phyloP scores from a whole-genome alignment of 2,113 vertebrate species.

The Beaufortia kweichowensis region DNA sequence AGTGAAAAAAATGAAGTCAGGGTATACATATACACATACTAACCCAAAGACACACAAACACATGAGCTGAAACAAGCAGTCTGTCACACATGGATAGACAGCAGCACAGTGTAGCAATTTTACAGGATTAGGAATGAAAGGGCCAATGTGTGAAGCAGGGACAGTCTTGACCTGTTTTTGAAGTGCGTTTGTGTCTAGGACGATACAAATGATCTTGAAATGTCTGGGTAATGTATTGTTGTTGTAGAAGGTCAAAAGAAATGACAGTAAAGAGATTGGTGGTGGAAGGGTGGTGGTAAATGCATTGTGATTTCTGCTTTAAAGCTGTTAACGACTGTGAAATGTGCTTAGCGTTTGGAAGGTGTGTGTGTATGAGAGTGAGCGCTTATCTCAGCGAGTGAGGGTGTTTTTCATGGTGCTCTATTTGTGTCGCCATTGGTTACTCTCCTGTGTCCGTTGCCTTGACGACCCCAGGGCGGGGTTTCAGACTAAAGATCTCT shows the following conservation, averaged over 20 bases:
- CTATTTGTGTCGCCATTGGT: constrained; percentile 42
- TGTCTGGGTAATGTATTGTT: constrained; percentile 9
- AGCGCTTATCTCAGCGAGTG: neutral
- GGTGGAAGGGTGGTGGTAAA: neutral
- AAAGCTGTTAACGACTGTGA: constrained; percentile 32
- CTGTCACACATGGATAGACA: constrained; percentile 9
- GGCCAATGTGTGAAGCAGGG: constrained; percentile 1
- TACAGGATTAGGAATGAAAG: constrained; percentile 23
- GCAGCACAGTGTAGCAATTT: constrained; percentile 13
- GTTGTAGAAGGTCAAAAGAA: neutral
- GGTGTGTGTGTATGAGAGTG: constrained; percentile 17
- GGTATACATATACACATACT: neutral
- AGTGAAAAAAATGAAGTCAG: neutral
- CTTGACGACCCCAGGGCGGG: constrained; percentile 41
- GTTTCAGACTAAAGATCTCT: constrained; percentile 22
- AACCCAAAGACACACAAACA: constrained; percentile 11
- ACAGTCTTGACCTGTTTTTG: constrained; percentile 21
- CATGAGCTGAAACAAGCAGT: constrained; percentile 13
- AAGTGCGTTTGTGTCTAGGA: neutral
- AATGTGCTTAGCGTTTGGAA: constrained; percentile 35
- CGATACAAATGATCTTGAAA: neutral
- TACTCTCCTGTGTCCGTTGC: constrained; percentile 48
- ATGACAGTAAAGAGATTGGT: neutral
- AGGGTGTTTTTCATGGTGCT: constrained; percentile 39
- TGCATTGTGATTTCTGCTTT: constrained; percentile 3